Evolutionary conservation across 2,797 vertebrate genomes (phyloP), one percentile per base, ranked within the genome.

Genomic region (Sebastes umbrosus): DNA sequence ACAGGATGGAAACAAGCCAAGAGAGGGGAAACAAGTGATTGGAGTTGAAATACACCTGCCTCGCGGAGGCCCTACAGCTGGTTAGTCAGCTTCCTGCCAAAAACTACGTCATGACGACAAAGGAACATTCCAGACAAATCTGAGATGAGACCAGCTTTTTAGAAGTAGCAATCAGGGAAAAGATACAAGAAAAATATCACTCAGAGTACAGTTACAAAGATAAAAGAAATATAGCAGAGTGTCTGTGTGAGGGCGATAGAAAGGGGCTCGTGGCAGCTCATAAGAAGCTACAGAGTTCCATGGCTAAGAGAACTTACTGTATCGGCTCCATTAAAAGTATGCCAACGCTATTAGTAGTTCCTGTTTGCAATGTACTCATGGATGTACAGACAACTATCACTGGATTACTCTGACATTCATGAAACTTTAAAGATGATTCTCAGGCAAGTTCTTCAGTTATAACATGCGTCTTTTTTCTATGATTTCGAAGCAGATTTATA

Each of bases 71-170:
- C 60, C 55, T 59, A 62, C 81, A 85, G 90, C 83, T 80, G 84
- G 80, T 71, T 65, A 5, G 20, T 67, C 65, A 58, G 57, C 66
- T 79, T 68, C 67, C 59, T 86, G 87, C 79, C 87, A 87, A 86
- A 77, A 83, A 71, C n/a, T 18, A 54, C 57, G 76, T 60, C 34
- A 71, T 50, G 64, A 57, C 1, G 6, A 84, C 60, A 69, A 76
- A 52, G 24, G 3, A 50, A 82, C 72, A 78, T 83, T 88, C 80
- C 74, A 70, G 62, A 69, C 67, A 75, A 86, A 80, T 75, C 64
- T 46, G 66, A 58, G 43, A 20, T 52, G 66, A 58, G 57, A 58
- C 6, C 5, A 36, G 46, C n/a, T 46, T 75, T 75, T 72, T 50
- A 46, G 63, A 73, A 73, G 34, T 2, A 67, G 65, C n/a, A 39